phyloP scores from a whole-genome alignment of 2,888 invertebrate species.

The Sinelater perroti region DNA sequence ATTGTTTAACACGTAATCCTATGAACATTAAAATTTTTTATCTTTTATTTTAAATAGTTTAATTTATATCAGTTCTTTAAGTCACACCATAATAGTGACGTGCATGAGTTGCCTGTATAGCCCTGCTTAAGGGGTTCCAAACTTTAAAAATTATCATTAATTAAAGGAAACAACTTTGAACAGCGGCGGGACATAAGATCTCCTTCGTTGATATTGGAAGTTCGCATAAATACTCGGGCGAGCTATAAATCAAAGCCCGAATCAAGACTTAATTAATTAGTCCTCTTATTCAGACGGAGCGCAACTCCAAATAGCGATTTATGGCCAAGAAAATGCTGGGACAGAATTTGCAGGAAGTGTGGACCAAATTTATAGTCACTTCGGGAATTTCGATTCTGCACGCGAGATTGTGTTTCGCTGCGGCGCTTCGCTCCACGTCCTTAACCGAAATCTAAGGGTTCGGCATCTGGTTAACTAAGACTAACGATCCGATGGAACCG shows the following conservation, averaged over 20 bases:
- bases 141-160: too few relatives aligned
- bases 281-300: slow-evolving; percentile 25
- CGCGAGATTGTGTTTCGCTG: slow-evolving; percentile 34
- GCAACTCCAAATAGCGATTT: slow-evolving; percentile 33
- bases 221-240: slow-evolving; percentile 9
- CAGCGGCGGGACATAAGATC: too few relatives aligned
- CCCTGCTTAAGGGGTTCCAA: too few relatives aligned
- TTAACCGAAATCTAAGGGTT: slow-evolving; percentile 37
- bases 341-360: slow-evolving; percentile 39
- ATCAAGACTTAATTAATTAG: slow-evolving; percentile 38
- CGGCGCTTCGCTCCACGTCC: slow-evolving; percentile 25
- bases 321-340: slow-evolving; percentile 32
- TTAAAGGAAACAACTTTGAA: too few relatives aligned
- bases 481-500: slow-evolving; percentile 36
- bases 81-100: too few relatives aligned
- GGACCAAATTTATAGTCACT: slow-evolving; percentile 41
- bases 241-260: slow-evolving; percentile 18
- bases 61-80: too few relatives aligned
- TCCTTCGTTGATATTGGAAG: too few relatives aligned
- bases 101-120: too few relatives aligned
- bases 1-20: too few relatives aligned
- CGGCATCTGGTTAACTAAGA: slow-evolving; percentile 37
- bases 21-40: too few relatives aligned
- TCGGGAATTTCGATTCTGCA: slow-evolving; percentile 38
- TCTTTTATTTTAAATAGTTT: too few relatives aligned